Evolutionary conservation across 2,888 invertebrate genomes (phyloP).

Genomic region (Ectemnius continuus): DNA sequence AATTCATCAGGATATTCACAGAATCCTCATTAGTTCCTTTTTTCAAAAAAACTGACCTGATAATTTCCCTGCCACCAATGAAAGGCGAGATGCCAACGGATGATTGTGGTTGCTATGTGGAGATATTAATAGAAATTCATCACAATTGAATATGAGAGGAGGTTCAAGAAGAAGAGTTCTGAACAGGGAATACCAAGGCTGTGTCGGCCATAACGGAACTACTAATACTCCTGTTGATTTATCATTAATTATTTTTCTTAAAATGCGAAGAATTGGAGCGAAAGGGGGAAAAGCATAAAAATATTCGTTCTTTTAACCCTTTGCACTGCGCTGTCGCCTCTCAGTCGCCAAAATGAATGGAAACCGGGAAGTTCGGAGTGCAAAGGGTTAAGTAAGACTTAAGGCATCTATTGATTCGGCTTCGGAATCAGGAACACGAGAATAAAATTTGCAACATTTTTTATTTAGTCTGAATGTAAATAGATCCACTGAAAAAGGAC

Average conservation of each 20-base stretch:
- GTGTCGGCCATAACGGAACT: constrained; percentile 42
- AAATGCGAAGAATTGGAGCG: constrained; percentile 18
- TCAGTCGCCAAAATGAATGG: too few species aligned
- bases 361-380: too few species aligned
- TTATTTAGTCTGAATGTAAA: constrained; percentile 51
- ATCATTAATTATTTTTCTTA: constrained; percentile 48
- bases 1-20: constrained; percentile 19
- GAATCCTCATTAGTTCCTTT: constrained; percentile 10
- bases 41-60: constrained; percentile 39
- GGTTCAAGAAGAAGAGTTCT: constrained; percentile 28
- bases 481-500: constrained; percentile 46
- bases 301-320: constrained; percentile 36
- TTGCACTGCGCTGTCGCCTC: too few species aligned
- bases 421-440: constrained; percentile 46
- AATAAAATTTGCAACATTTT: constrained; percentile 47
- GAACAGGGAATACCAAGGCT: constrained; percentile 51
- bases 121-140: constrained; percentile 30
- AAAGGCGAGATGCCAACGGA: constrained; percentile 22
- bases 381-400: constrained; percentile 46
- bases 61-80: constrained; percentile 41
- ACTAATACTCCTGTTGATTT: constrained; percentile 41
- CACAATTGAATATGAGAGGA: constrained; percentile 25
- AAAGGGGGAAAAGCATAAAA: constrained; percentile 56
- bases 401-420: constrained; percentile 48
- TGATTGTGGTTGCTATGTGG: constrained; percentile 30